phyloP scores from a whole-genome alignment of 1,140 invertebrate genomes.

The Eciton burchellii region DNA sequence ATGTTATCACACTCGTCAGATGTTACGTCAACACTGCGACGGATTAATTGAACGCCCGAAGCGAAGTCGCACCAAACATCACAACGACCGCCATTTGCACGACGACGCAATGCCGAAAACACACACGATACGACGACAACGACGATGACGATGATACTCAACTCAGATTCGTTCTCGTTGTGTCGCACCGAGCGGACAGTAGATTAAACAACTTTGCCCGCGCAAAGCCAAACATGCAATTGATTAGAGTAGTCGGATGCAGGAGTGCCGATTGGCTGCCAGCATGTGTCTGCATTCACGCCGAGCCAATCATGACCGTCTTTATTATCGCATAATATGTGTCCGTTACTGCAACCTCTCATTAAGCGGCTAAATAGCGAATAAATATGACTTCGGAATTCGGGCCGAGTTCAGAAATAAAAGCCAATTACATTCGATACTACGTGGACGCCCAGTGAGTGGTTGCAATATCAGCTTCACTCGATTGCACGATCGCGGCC shows the following conservation, averaged over 20 bases:
- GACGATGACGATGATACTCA: slow-evolving; percentile 11
- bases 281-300: background rate
- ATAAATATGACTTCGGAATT: no score
- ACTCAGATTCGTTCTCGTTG: slow-evolving; percentile 56
- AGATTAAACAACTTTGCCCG: background rate
- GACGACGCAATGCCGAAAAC: slow-evolving; percentile 67
- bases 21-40: background rate
- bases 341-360: no score
- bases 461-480: no score
- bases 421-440: no score
- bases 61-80: slow-evolving; percentile 68
- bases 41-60: slow-evolving; percentile 32
- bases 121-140: slow-evolving; percentile 63
- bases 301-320: background rate
- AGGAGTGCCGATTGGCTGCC: background rate
- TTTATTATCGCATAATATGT: background rate
- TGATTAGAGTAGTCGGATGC: background rate
- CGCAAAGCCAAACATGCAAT: slow-evolving; percentile 29
- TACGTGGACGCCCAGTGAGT: no score
- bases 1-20: background rate
- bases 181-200: slow-evolving; percentile 11
- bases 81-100: slow-evolving; percentile 74
- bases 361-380: no score
- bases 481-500: no score
- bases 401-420: no score